Evolutionary conservation across 2,888 invertebrate species (phyloP), one percentile per base, ranked within the genome.

Genomic region (Allophyes oxyacanthae): DNA sequence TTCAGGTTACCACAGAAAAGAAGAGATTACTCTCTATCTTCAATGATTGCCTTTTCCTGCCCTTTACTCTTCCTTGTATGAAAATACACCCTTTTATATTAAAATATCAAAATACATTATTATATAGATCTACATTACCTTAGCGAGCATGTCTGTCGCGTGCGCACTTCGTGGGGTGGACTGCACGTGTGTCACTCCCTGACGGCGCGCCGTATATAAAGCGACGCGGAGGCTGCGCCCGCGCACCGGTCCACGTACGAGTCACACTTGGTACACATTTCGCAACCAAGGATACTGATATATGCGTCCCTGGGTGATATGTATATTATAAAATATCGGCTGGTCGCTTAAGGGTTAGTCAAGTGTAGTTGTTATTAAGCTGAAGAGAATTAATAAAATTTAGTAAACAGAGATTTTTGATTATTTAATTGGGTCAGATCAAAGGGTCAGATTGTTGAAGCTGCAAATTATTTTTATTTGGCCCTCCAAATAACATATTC

Each of bases 61-160:
- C 20, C 4, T 20, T 20, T 20, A 4, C 4, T 20, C 20, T 20
- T 20, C 2, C 20, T 20, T 20, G 20, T 4, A 20, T 20, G n/a
- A n/a, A n/a, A n/a, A n/a, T 28, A 28, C 28, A 6, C 7, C n/a
- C 7, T 6, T 28, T 28, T 28, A 28, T 6, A 8, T 28, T 28
- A 28, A 28, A 28, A 28, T 20, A 20, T 4, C 20, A 20, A 3
- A 20, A 20, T 4, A 28, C 49, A 33, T 13, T 25, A 13, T 13
- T 33, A 59, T 42, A 33, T 20, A 26, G 14, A 37, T 26, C 13
- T 52, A 20, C 32, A 52, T 71, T 89, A 93, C 93, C 92, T 93
- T 92, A 78, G 91, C 89, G 75, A 91, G 78, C 93, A 93, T 93
- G 85, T 78, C 81, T 84, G 84, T 80, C 75, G 88, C 84, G 89